A percentile compares a stretch with the other conserved stretches of the same genome.
phyloP scores from a whole-genome alignment of 2,888 invertebrate species.

The Rotaria magnacalcarata region DNA sequence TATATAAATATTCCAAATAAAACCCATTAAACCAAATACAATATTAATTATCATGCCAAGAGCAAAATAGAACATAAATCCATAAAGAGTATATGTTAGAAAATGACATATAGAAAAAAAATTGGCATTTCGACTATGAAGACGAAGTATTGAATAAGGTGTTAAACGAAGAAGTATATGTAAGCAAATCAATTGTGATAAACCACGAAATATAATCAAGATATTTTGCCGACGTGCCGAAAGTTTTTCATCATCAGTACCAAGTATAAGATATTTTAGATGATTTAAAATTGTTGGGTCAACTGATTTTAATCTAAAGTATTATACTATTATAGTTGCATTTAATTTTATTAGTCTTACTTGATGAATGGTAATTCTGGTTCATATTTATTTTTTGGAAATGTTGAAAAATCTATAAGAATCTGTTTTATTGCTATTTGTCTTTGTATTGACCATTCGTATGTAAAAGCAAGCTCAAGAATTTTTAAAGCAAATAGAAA shows the following conservation, averaged over 20 bases:
- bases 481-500: conserved; percentile 25
- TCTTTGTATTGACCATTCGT: background rate
- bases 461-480: background rate
- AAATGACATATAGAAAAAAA: background rate
- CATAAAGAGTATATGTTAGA: background rate
- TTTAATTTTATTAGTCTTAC: background rate
- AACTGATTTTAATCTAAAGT: background rate
- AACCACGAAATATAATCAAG: conserved; percentile 2
- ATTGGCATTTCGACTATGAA: background rate
- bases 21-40: conserved; percentile 2
- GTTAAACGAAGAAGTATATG: background rate
- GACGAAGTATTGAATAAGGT: background rate
- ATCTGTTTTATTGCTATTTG: conserved; percentile 16
- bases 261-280: background rate
- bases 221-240: background rate
- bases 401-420: conserved; percentile 18
- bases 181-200: background rate
- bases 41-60: conserved; percentile 3
- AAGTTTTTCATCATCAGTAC: background rate
- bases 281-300: background rate
- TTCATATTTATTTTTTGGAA: conserved; percentile 34
- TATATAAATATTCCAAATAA: conserved; percentile 9
- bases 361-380: background rate
- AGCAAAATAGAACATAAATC: conserved; percentile 21
- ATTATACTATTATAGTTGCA: too few relatives aligned